phyloP scores from a whole-genome alignment of 2,113 vertebrate genomes.

The Ceyx melanurus region DNA sequence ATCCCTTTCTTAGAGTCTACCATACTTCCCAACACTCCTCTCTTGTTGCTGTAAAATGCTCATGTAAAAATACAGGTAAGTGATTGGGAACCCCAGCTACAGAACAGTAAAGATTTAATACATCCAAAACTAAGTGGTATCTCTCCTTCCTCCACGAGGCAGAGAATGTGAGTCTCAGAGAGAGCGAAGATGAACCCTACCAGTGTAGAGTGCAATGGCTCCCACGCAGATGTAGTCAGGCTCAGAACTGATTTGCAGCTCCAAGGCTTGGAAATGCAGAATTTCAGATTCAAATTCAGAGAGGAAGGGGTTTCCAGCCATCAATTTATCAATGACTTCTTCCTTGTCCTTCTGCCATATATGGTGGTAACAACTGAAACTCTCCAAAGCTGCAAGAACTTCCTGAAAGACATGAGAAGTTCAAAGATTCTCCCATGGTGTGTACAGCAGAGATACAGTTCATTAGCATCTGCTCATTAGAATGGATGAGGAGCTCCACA shows the following conservation, averaged over 20 bases:
- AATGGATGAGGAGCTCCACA: neutral
- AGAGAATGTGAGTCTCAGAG: too few relatives aligned
- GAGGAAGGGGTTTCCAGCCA: conserved; percentile 79
- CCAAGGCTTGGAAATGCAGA: conserved; percentile 85
- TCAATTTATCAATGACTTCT: conserved; percentile 79
- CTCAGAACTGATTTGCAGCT: conserved; percentile 85
- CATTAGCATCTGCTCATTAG: neutral
- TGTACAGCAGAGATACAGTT: neutral
- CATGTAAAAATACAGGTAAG: too few relatives aligned
- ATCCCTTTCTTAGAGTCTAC: too few relatives aligned
- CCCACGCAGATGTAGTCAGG: conserved; percentile 88
- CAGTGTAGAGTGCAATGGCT: conserved; percentile 88
- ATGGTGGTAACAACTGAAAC: conserved; percentile 85
- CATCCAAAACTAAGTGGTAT: too few relatives aligned
- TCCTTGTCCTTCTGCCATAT: conserved; percentile 91
- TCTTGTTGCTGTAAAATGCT: too few relatives aligned
- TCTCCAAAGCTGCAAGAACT: conserved; percentile 79
- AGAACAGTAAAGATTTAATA: too few relatives aligned
- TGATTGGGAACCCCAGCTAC: too few relatives aligned
- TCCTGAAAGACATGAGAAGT: conserved; percentile 78
- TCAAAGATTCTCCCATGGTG: neutral
- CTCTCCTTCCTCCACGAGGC: too few relatives aligned
- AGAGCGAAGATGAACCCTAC: conserved; percentile 63
- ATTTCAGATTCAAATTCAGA: conserved; percentile 93
- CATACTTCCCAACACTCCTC: too few relatives aligned